phyloP scores from a whole-genome alignment of 2,888 invertebrate genomes.

The Liodrosophila aerea region DNA sequence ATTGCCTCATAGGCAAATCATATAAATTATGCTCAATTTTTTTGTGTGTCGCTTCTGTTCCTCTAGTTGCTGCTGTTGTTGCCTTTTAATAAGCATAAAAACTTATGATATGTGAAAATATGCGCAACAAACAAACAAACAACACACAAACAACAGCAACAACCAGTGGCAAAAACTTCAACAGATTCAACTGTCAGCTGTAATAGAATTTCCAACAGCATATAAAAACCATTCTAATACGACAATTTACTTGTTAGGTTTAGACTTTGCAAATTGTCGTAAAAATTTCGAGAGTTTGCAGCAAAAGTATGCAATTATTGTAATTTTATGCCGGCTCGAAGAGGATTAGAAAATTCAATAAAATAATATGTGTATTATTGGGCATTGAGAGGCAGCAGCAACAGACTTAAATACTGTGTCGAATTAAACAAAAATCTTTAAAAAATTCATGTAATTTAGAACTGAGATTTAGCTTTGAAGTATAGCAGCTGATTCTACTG shows the following conservation, averaged over 20 bases:
- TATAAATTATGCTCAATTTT: conserved; percentile 75
- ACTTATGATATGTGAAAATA: conserved; percentile 83
- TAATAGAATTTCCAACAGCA: conserved; percentile 20
- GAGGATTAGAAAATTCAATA: too few relatives aligned
- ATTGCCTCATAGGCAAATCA: conserved; percentile 77
- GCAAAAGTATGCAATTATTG: conserved; percentile 5
- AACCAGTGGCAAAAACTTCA: conserved; percentile 18
- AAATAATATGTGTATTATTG: too few relatives aligned
- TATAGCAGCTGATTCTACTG: too few relatives aligned
- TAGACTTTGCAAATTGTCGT: not conserved
- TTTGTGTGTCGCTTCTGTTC: conserved; percentile 6
- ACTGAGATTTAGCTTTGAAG: too few relatives aligned
- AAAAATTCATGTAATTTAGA: too few relatives aligned
- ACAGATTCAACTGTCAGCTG: conserved; percentile 28
- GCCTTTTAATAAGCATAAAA: conserved; percentile 81
- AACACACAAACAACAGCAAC: conserved; percentile 38
- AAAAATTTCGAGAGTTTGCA: not conserved
- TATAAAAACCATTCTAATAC: conserved; percentile 10
- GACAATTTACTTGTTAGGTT: not conserved
- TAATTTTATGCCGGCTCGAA: not conserved
- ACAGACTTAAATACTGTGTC: too few relatives aligned
- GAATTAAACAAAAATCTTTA: too few relatives aligned
- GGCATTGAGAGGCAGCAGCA: too few relatives aligned
- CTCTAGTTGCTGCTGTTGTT: conserved; percentile 22
- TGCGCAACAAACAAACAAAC: conserved; percentile 76